Evolutionary conservation across 2,888 invertebrate genomes (phyloP).

Genomic region (Xestia sexstrigata): DNA sequence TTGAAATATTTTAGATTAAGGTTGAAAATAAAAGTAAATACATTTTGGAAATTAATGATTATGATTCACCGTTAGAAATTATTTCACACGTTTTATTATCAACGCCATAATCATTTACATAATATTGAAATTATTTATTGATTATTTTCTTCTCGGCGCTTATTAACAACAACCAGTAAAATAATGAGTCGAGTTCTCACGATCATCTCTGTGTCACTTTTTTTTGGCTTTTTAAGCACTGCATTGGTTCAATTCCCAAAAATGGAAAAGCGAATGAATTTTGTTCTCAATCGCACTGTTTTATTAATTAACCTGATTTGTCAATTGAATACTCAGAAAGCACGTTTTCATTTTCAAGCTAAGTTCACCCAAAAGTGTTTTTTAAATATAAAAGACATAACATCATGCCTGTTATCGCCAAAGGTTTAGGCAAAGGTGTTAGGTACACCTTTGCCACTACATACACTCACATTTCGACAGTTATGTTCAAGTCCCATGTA

Average conservation of each 20-base stretch:
- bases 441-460: no score
- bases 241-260: neutral
- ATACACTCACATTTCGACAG: neutral
- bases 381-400: no score
- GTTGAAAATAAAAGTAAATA: conserved; percentile 29
- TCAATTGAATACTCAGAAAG: neutral
- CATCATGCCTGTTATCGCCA: neutral
- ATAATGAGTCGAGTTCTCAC: neutral
- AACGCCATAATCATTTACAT: neutral
- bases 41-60: conserved; percentile 10
- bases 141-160: neutral
- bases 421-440: neutral
- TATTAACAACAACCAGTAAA: neutral
- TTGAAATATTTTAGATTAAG: conserved; percentile 39
- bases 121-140: neutral
- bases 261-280: neutral
- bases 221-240: neutral
- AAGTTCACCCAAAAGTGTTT: neutral
- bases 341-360: no score
- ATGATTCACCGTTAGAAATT: conserved; percentile 5
- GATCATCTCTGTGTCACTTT: neutral
- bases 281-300: neutral
- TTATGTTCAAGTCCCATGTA: neutral
- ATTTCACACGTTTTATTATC: conserved; percentile 19
- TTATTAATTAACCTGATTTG: neutral